Conservation (phyloP, 2,797 vertebrate genomes). For the Amphiprion clarkii region DNA sequence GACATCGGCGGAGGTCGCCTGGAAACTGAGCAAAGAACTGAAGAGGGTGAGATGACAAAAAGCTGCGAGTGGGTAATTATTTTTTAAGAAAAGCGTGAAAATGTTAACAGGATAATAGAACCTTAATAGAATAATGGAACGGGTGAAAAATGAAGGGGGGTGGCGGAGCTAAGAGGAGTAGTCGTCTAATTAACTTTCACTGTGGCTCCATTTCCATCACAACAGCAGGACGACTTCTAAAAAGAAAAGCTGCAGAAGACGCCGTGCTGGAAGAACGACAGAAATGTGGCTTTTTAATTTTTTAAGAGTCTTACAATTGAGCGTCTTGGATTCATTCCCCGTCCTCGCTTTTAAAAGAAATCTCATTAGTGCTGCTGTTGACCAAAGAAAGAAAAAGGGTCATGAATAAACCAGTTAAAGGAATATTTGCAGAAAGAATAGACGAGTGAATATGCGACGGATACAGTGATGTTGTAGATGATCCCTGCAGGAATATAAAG, state of each 20-base stretch:
- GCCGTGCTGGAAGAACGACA: background rate
- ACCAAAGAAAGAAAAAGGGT: background rate
- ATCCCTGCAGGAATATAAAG: too few species aligned
- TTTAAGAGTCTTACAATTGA: background rate
- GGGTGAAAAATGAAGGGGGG: constrained; percentile 17
- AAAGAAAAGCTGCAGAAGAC: constrained; percentile 3
- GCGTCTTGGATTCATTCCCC: constrained; percentile 5
- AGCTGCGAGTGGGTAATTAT: constrained; percentile 26
- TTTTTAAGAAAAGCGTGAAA: constrained; percentile 28
- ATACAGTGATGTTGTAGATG: too few species aligned
- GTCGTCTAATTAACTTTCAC: constrained; percentile 45
- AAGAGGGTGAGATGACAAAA: constrained; percentile 17
- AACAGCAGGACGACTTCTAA: background rate
- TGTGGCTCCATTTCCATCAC: constrained; percentile 25
- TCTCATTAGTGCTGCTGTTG: constrained; percentile 17
- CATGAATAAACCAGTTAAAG: constrained; percentile 6
- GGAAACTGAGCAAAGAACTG: background rate
- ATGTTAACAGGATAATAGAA: constrained; percentile 34
- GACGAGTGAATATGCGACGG: background rate
- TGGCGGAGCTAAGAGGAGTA: background rate
- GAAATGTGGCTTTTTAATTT: background rate
- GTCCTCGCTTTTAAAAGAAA: constrained; percentile 17
- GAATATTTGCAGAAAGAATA: constrained; percentile 9
- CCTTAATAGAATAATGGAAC: constrained; percentile 39
- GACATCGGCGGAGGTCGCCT: background rate